Base-by-base conservation (phyloP, 2,888 invertebrate genomes). In the Baronia brevicornis region DNA sequence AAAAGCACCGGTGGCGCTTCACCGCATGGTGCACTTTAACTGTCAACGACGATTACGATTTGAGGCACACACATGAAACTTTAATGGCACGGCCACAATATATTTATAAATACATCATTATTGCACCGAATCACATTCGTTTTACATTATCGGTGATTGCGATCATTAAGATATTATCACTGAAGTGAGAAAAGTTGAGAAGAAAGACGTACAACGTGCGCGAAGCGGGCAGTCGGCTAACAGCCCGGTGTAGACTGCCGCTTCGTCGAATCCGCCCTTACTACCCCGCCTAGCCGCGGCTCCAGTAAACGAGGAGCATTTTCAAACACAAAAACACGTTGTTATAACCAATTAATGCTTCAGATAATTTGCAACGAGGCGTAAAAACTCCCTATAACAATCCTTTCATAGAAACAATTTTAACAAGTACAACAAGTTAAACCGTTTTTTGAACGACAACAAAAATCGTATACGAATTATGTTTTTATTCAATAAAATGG, bases 201-300 rank as follows among this genome's bases (percentile, higher is more conserved):
- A 22, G 43, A 36, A 29, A 39, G 21, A 33, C 38, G 38, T 37
- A 39, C 32, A 44, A 42, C 39, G 46, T 43, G 59, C 55, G 60
- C 44, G 53, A 64, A 54, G 58, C 75, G 75, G 64, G 66, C 73
- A 70, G 58, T 43, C 66, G 66, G 43, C 54, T 44, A 43, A 58
- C 55, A 60, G 71, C 71, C 71, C 66, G 60, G 66, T 66, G 68
- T 56, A 64, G 66, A 85, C 85, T 85, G 82, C 79, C 85, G 84
- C 57, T 61, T 54, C 56, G 62, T 36, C 55, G 46, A 48, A 45
- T 60, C 57, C 65, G 63, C 70, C 72, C 62, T 48, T 31, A 57
- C 69, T 66, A 69, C 75, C 70, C 74, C 80, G 73, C 79, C 74
- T 69, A 52, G 63, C 67, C 51, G 49, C 46, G 63, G 57, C 62